Base-by-base conservation (phyloP, 2,888 invertebrate genomes). In the Oxycera nigricornis region DNA sequence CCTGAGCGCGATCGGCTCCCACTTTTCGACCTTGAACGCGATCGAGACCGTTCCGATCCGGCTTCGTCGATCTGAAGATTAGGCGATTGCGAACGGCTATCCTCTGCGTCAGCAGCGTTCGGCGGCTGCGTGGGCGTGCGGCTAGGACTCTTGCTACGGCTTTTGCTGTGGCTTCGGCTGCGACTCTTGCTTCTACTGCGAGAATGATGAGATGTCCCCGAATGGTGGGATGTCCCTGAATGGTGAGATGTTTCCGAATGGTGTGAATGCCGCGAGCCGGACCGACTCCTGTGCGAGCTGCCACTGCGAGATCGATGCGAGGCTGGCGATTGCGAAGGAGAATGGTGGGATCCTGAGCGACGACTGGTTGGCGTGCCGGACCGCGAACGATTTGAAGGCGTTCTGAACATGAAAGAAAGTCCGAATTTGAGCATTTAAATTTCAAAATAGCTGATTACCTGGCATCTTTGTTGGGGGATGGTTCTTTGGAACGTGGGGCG, bases 81-180 rank as follows among this genome's bases (percentile, higher is more conserved):
- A 0, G 88, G 87, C 17, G 87, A 88, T 28, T 88, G 88, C 0
- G 84, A 86, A 6, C 88, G 88, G 22, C 86, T 87, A 0, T 89
- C 85, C 80, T 73, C 86, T 73, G 72, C 86, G 17, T 55, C 72
- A 20, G 30, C 20, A 11, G 46, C 41, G 26, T 59, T 59, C 6
- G 35, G 39, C 83, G 57, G 79, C 80, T 1, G 82, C 80, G 22
- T 80, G 75, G 0, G 74, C 50, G 39, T 35, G 2, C 52, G 70
- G 22, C 70, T 70, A 14, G 4, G 52, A 20, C 50, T 68, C 9
- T 20, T 57, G 35, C 55, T 77, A 61, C 31, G 68, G 76, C 62
- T 74, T 75, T n/a, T 24, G 57, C 46, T 73, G 1, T 9, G 46
- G 6, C 78, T 78, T 76, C n/a, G 77, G 68, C 20, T 82, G 81